These are phyloP conservation scores for Linnaemya tessellans DNA, from an alignment of 2,888 invertebrate species.

Conservation along the genomic window DNA sequence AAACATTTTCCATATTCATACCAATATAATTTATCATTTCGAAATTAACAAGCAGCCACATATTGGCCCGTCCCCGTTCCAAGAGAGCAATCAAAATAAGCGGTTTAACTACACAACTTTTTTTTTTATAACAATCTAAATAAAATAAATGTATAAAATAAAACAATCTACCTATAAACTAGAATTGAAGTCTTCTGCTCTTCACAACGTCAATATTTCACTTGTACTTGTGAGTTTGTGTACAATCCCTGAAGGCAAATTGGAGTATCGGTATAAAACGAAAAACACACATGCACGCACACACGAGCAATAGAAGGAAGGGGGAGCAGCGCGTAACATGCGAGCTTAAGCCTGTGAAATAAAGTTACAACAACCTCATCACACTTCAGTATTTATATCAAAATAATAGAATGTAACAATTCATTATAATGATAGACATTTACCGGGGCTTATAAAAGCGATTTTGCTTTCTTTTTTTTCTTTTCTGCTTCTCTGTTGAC, in stretches of 20 bases:
- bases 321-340: not conserved
- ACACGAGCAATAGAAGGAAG: not conserved
- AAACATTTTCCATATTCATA: slow-evolving; percentile 35
- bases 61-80: slow-evolving; percentile 9
- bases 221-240: not conserved
- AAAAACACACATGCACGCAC: not conserved
- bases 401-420: slow-evolving; percentile 70
- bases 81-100: slow-evolving; percentile 70
- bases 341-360: slow-evolving; percentile 40
- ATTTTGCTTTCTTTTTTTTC: not conserved
- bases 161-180: slow-evolving; percentile 61
- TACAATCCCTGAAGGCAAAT: slow-evolving; percentile 68
- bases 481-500: slow-evolving; percentile 2
- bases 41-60: slow-evolving; percentile 49
- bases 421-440: slow-evolving; percentile 69
- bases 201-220: slow-evolving; percentile 64
- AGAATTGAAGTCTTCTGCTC: slow-evolving; percentile 33
- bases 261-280: slow-evolving; percentile 59
- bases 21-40: slow-evolving; percentile 64
- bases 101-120: slow-evolving; percentile 69
- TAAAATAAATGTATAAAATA: slow-evolving; percentile 43
- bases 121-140: slow-evolving; percentile 42
- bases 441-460: slow-evolving; percentile 59
- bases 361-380: slow-evolving; percentile 58
- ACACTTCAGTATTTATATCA: slow-evolving; percentile 61